Conservation (phyloP, 2,797 vertebrate species). For the Chrysocyon brachyurus region DNA sequence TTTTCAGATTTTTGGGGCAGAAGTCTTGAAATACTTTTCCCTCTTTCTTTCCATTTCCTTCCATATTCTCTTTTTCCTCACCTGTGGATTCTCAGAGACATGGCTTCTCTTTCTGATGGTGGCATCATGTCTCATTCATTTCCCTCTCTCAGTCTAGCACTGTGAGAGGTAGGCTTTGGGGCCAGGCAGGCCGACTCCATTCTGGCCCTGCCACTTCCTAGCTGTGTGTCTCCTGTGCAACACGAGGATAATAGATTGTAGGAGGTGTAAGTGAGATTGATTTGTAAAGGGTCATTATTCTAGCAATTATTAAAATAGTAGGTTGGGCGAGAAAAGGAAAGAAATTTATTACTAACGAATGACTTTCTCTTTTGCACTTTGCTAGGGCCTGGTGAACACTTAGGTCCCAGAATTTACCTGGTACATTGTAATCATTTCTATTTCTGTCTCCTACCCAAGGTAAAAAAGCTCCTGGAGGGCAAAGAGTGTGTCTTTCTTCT, state of each 20-base stretch:
- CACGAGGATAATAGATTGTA: background rate
- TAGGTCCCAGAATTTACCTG: background rate
- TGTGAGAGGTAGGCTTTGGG: background rate
- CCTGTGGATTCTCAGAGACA: background rate
- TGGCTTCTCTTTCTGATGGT: background rate
- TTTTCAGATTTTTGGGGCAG: background rate
- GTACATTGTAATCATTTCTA: background rate
- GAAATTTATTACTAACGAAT: background rate
- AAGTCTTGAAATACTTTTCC: background rate
- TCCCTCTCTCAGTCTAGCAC: background rate
- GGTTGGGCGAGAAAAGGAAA: background rate
- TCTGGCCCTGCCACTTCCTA: background rate
- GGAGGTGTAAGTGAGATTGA: background rate
- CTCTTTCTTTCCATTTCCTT: background rate
- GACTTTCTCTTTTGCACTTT: background rate
- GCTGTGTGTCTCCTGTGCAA: background rate
- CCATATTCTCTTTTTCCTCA: background rate
- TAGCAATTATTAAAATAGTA: background rate
- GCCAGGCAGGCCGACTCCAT: background rate
- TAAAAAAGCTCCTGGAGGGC: background rate
- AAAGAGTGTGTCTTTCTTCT: background rate
- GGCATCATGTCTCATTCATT: background rate
- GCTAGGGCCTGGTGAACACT: background rate
- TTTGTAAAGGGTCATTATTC: background rate
- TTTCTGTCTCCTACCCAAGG: slow-evolving; percentile 11